A percentile compares a stretch with the other conserved stretches of the same genome.
Evolutionary conservation across 2,888 invertebrate species (phyloP).

Genomic region (Subacronicta megacephala): DNA sequence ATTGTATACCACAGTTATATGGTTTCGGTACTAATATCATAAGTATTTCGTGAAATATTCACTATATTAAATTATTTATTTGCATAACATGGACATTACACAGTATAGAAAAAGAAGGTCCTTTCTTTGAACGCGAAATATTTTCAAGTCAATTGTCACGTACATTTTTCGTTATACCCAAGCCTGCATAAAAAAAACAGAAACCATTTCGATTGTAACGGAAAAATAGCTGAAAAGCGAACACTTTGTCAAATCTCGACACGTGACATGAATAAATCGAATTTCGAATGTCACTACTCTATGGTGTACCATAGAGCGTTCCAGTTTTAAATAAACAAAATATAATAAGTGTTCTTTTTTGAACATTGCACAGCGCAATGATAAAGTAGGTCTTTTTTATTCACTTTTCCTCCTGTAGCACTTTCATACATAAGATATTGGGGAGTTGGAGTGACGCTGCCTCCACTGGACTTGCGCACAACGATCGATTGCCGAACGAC

Average conservation of each 20-base stretch:
- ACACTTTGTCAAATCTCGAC: constrained; percentile 33
- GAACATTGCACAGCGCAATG: constrained; percentile 23
- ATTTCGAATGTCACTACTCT: constrained; percentile 3
- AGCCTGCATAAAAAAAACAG: constrained; percentile 27
- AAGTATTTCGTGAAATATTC: too few species aligned
- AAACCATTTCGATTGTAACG: constrained; percentile 36
- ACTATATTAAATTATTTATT: too few species aligned
- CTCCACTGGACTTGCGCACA: constrained; percentile 79
- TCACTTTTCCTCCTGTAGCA: constrained; percentile 78
- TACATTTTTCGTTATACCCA: constrained; percentile 6
- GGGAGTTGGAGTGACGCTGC: constrained; percentile 77
- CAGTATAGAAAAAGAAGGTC: too few species aligned
- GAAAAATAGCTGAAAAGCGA: constrained; percentile 45
- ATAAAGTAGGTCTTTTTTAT: constrained; percentile 60
- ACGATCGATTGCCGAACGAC: constrained; percentile 79
- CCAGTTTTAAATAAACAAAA: constrained; percentile 9
- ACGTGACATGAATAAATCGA: constrained; percentile 46
- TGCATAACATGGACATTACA: too few species aligned
- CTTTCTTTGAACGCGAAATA: neutral
- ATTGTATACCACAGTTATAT: too few species aligned
- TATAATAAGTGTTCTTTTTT: constrained; percentile 4
- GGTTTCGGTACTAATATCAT: too few species aligned
- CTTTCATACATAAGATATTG: constrained; percentile 88
- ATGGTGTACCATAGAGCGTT: constrained; percentile 6
- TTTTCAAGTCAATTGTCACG: neutral